Percentiles rank a stretch among this genome's conserved stretches.
These are phyloP conservation scores for Microtus californicus DNA, from an alignment of 2,797 vertebrate genomes.

Conservation along the genomic window DNA sequence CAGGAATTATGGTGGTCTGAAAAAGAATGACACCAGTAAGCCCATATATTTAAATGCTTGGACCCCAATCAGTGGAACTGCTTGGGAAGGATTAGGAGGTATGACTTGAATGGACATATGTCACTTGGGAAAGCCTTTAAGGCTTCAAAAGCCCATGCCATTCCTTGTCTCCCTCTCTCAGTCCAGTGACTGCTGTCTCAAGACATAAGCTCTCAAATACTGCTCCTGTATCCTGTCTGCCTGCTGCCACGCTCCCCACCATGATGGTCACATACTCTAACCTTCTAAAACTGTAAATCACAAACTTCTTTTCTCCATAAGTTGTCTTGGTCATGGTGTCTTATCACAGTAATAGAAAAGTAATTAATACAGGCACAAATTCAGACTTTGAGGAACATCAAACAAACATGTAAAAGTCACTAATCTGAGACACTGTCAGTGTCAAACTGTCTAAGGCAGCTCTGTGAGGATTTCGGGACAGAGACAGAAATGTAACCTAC, in stretches of 20 bases:
- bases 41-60: background rate
- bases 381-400: background rate
- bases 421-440: background rate
- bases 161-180: background rate
- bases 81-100: background rate
- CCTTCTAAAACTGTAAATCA: background rate
- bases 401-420: constrained; percentile 44
- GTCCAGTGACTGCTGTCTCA: background rate
- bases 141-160: background rate
- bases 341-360: background rate
- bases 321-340: background rate
- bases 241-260: no score
- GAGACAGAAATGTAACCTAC: background rate
- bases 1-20: background rate
- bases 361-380: background rate
- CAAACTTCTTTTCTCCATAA: background rate
- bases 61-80: background rate
- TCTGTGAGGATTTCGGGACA: background rate
- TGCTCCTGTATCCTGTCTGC: background rate
- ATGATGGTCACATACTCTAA: background rate
- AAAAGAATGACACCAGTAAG: background rate
- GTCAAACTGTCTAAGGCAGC: background rate
- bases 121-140: background rate
- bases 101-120: background rate
- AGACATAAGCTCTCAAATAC: background rate